phyloP scores from a whole-genome alignment of 2,113 vertebrate genomes.

The Jacana jacana region DNA sequence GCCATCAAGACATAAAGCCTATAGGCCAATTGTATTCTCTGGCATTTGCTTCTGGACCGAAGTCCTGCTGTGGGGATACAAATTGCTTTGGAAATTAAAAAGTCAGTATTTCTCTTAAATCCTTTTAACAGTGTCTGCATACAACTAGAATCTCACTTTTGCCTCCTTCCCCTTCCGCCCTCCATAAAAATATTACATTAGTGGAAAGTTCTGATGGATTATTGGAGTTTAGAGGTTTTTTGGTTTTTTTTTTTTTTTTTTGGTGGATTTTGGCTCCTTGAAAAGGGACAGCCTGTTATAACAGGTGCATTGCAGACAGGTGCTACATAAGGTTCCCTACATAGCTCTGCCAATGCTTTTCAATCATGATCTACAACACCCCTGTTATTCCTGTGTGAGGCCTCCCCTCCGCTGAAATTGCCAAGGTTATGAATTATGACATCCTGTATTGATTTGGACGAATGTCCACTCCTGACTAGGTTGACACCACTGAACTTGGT shows the following conservation, averaged over 20 bases:
- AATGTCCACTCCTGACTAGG: constrained; percentile 14
- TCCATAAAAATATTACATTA: background rate
- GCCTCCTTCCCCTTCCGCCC: background rate
- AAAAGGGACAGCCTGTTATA: constrained; percentile 44
- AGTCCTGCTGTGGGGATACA: background rate
- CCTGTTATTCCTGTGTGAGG: background rate
- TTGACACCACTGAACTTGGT: background rate
- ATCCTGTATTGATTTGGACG: background rate
- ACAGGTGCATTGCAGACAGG: constrained; percentile 56
- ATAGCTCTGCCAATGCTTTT: constrained; percentile 41
- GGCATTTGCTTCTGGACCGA: background rate
- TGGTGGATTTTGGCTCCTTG: constrained; percentile 23
- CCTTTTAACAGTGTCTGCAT: background rate
- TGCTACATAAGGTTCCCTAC: constrained; percentile 43
- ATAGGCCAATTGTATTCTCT: background rate
- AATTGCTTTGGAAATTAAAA: background rate
- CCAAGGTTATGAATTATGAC: constrained; percentile 19
- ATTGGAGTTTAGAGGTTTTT: background rate
- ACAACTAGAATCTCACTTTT: background rate
- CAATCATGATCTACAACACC: constrained; percentile 11
- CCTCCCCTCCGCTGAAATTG: background rate
- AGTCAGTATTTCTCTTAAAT: background rate
- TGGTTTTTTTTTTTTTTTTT: background rate
- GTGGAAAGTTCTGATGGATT: background rate
- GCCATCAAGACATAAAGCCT: background rate